Percentiles rank a stretch among this genome's conserved stretches.
Conservation (phyloP, 2,888 invertebrate species). For the Eremobia ochroleuca region DNA sequence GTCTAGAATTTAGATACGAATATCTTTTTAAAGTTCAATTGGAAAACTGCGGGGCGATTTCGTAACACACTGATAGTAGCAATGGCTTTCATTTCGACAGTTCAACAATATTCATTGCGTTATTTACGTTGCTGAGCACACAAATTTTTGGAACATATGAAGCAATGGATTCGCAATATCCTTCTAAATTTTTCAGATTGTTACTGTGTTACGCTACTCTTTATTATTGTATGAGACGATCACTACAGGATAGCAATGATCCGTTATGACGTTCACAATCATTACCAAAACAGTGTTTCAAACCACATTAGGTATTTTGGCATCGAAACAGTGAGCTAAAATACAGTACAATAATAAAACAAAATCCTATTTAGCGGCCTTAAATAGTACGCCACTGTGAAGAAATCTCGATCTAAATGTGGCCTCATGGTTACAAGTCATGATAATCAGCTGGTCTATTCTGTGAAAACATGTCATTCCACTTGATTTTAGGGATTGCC, state of each 20-base stretch:
- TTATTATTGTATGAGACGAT: neutral
- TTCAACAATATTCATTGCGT: no score
- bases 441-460: neutral
- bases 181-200: no score
- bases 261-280: neutral
- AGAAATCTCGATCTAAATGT: neutral
- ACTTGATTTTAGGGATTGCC: no score
- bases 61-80: neutral
- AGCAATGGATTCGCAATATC: neutral
- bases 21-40: neutral
- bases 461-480: neutral
- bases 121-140: no score
- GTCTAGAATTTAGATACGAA: neutral
- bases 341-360: neutral
- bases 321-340: neutral
- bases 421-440: neutral
- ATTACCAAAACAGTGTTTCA: constrained; percentile 31
- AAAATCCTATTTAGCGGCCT: neutral
- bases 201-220: neutral
- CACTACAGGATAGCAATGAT: neutral
- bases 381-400: neutral
- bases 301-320: constrained; percentile 31
- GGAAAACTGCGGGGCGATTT: neutral
- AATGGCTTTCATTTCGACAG: no score
- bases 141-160: neutral